A percentile compares a stretch with the other conserved stretches of the same genome.
Conservation (phyloP, 2,113 vertebrate species). For the Psammodynastes pulverulentus region DNA sequence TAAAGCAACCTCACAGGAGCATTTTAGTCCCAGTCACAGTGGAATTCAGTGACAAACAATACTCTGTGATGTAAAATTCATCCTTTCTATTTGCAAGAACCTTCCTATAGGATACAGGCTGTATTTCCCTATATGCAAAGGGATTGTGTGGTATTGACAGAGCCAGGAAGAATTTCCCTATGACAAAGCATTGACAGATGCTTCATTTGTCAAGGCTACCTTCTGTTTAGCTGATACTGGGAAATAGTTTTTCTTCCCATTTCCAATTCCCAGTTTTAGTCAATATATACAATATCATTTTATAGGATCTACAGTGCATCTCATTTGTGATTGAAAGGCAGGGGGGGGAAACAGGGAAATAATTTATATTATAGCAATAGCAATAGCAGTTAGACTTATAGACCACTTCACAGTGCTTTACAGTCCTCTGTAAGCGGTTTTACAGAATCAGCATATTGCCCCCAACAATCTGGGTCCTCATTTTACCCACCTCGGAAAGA, state of each 20-base stretch:
- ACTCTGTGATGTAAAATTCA: not conserved
- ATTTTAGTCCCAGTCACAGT: not conserved
- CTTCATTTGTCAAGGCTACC: not conserved
- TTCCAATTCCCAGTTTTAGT: not conserved
- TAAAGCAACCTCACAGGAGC: slow-evolving; percentile 14
- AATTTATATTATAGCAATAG: too few relatives aligned
- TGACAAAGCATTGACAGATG: not conserved
- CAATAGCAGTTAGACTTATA: too few relatives aligned
- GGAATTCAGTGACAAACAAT: slow-evolving; percentile 28
- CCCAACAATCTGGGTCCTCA: too few relatives aligned
- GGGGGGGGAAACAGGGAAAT: not conserved
- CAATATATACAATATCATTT: not conserved
- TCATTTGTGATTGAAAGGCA: not conserved
- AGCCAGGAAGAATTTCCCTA: not conserved
- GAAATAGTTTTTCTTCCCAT: not conserved
- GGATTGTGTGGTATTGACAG: not conserved
- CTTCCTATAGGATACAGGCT: not conserved
- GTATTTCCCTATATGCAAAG: slow-evolving; percentile 36
- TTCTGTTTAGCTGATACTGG: not conserved
- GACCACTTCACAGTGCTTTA: too few relatives aligned
- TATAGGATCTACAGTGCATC: not conserved
- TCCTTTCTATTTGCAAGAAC: not conserved
- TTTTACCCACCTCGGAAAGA: too few relatives aligned
- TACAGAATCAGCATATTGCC: too few relatives aligned
- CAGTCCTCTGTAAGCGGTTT: too few relatives aligned